Conservation (phyloP, 2,797 vertebrate genomes). For the Sebastes oblongus region DNA sequence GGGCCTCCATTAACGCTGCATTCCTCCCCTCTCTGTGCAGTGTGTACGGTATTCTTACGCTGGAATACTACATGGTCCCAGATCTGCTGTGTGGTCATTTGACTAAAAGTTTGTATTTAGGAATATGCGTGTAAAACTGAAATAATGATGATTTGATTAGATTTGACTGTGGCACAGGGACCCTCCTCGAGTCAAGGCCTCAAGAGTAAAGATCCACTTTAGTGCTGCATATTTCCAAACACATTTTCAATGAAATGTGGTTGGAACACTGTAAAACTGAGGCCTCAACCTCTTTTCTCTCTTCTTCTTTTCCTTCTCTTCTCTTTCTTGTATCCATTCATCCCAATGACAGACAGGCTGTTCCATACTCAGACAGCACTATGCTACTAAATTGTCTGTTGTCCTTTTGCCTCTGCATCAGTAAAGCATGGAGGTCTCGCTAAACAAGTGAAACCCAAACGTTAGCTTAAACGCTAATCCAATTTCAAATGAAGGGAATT, state of each 20-base stretch:
- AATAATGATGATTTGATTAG: background rate
- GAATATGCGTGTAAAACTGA: background rate
- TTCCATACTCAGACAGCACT: constrained; percentile 26
- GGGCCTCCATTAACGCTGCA: background rate
- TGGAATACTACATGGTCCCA: background rate
- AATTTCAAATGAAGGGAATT: constrained; percentile 61
- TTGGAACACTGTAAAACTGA: background rate
- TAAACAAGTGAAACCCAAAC: constrained; percentile 77
- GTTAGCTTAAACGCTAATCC: constrained; percentile 73
- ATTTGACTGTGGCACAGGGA: background rate
- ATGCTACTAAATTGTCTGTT: constrained; percentile 39
- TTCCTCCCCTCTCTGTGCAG: background rate
- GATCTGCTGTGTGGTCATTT: background rate
- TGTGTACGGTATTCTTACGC: background rate
- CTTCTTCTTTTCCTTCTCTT: background rate
- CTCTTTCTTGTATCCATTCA: background rate
- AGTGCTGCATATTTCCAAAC: background rate
- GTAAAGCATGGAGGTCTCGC: constrained; percentile 64
- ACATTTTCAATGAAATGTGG: background rate
- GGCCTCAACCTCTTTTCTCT: background rate
- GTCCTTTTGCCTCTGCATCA: constrained; percentile 16
- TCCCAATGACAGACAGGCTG: background rate
- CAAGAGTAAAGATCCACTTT: background rate
- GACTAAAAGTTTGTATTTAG: background rate
- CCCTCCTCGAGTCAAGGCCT: background rate